Base-by-base conservation (phyloP, 2,113 vertebrate genomes). In the Lycocorax pyrrhopterus region DNA sequence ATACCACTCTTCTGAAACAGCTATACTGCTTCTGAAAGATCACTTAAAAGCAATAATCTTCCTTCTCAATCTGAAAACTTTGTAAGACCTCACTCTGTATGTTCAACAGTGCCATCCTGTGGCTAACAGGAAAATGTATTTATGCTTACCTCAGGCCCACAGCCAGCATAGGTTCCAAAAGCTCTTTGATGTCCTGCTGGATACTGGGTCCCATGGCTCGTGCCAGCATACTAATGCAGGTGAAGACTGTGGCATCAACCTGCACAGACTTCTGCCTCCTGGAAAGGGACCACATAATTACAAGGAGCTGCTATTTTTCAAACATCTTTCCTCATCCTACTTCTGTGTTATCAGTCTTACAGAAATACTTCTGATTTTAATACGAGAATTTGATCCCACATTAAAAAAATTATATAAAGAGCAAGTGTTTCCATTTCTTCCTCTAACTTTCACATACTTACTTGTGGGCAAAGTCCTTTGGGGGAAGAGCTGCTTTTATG, bases 391-490 rank as follows among this genome's bases (percentile, higher is more conserved):
- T 56, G n/a, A 91, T 41, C 25, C 23, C 51, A 29, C 6, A 58
- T 55, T 33, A 47, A 27, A 74, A 81, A 76, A 79, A 29, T 27
- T 17, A 62, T 3, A 74, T 5, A 20, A 85, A 73, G 20, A 81
- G 19, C 5, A 53, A 39, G 37, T 11, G 37, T 44, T 86, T 80
- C 37, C 59, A 30, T 71, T 78, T 51, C 33, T 74, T 74, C 37
- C 37, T 60, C 63, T 17, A 60, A 37, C 9, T 23, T 69, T 35
- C 43, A 56, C n/a, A 25, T 15, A 89, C 98, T 98, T 94, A 99
- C 99, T 99, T 99, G 96, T 99, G 99, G 59, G 99, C 99, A 85
- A 99, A 99, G 95, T 99, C 99, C 95, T 99, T 99, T 5, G 99
- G 99, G 33, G 99, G 99, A 80, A 99, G 98, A 30, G 99, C 99